Evolutionary conservation across 2,113 vertebrate species (phyloP), one percentile per base, ranked within the genome.

Genomic region (Charina bottae): DNA sequence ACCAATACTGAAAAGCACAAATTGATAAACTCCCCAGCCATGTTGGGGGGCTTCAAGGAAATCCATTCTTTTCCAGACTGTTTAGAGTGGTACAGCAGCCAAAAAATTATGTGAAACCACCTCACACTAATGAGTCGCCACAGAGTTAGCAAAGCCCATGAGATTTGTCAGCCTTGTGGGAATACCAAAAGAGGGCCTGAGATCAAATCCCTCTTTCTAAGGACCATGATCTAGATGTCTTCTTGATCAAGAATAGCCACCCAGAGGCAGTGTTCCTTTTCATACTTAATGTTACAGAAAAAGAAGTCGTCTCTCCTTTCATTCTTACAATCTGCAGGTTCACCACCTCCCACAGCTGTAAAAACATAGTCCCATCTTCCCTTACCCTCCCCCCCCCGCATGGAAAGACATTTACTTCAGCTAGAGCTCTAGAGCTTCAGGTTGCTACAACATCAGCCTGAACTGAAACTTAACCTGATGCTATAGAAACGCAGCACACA

Each of bases 241-340:
- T 91, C 92, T 95, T 95, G 94, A 93, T 91, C 87, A 88, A 90
- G 90, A 91, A 78, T 1, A 0, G 49, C 89, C 89, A 96, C 89
- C 72, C 1, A 28, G 62, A 90, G 89, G 85, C 83, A 92, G 90
- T 92, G 87, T 92, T 90, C 91, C 94, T 88, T 19, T 7, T 46
- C 59, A 89, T 87, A 89, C 95, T 96, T 94, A 96, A 96, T 94
- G 94, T 96, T 96, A 96, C 90, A 97, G 89, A 90, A 90, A 94
- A 89, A 90, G 90, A 90, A 33, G 53, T 53, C 87, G 91, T 96
- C 88, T 96, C 93, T 91, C 87, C 93, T 96, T 95, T 95, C 94
- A 46, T 62, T 92, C 88, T 58, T 89, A 90, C 19, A 85, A 88
- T 64, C 37, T 97, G 90, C 85, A 91, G 83, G 95, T 96, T 97